Conservation (phyloP, 2,113 vertebrate species). For the Pteronura brasiliensis region DNA sequence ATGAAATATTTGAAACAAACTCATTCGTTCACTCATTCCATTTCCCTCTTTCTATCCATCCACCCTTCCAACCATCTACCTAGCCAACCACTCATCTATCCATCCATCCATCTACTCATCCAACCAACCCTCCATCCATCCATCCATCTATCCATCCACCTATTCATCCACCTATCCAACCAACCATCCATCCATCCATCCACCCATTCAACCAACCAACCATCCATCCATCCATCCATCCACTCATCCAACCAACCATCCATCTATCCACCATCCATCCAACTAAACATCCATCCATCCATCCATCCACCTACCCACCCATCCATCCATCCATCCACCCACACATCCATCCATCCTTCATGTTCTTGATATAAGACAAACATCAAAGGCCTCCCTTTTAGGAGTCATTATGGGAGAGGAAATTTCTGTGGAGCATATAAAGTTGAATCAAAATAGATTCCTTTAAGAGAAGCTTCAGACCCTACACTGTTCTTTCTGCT, state of each 20-base stretch:
- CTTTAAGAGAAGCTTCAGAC: background rate
- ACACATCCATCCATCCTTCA: background rate
- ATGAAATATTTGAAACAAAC: slow-evolving; percentile 9
- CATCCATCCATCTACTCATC: background rate
- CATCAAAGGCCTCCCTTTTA: background rate
- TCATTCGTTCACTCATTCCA: background rate
- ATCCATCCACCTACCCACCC: background rate
- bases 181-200: background rate
- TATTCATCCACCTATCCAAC: background rate
- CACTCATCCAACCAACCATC: background rate
- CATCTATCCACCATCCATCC: background rate
- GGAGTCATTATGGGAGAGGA: background rate
- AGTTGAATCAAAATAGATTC: background rate
- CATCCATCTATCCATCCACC: background rate
- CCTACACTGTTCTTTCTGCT: background rate
- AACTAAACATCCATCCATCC: background rate
- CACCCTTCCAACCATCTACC: background rate
- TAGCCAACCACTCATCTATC: no score
- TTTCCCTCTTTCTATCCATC: background rate
- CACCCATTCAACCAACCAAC: background rate
- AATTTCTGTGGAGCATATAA: background rate
- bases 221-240: background rate
- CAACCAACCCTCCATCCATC: background rate
- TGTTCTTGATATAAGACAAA: background rate
- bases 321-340: background rate